Base-by-base conservation (phyloP, 2,888 invertebrate species). In the Rotaria sp. region DNA sequence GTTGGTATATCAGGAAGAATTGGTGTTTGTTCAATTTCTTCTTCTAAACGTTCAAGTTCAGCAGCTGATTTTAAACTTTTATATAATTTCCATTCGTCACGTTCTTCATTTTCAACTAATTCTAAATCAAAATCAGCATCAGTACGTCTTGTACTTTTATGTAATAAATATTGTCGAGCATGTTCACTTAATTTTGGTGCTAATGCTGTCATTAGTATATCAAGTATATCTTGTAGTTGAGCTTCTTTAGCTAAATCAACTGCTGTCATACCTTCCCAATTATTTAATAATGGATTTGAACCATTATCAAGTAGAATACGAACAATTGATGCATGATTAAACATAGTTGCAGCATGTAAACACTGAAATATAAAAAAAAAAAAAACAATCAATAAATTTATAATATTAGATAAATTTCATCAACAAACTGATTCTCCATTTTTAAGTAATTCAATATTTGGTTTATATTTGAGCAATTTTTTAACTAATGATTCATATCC, bases 341-440 rank as follows among this genome's bases (percentile, higher is more conserved):
- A 80, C 75, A 80, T 80, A 45, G 75, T 80, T 80, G 75, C 75
- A 80, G 75, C 75, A 80, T 80, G 75, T 80, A 80, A 80, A 45
- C 75, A 80, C 75, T 80, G 26, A 26, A 80, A 80, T 7, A 41
- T 1, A 10, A 26, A 11, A 41, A 26, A 45, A 3, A 10, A 26
- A 11, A 41, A 26, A 45, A 30, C 30, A 59, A 30, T 1, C 45
- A 45, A 35, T 35, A 21, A 38, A 38, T 74, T 18, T 38, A 74
- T 74, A 38, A 74, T 13, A 24, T 21, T 45, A 41, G 1, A 13
- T 50, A 15, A 4, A 18, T 1, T 50, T 41, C 24, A 10, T 38
- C 26, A n/a, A 80, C 75, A 13, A 24, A 80, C 75, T 7, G 75
- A 80, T 80, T 80, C 75, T 80, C 75, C 75, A 80, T 80, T 80